phyloP scores from a whole-genome alignment of 2,797 vertebrate genomes.

The Melanotaenia pygmaea region DNA sequence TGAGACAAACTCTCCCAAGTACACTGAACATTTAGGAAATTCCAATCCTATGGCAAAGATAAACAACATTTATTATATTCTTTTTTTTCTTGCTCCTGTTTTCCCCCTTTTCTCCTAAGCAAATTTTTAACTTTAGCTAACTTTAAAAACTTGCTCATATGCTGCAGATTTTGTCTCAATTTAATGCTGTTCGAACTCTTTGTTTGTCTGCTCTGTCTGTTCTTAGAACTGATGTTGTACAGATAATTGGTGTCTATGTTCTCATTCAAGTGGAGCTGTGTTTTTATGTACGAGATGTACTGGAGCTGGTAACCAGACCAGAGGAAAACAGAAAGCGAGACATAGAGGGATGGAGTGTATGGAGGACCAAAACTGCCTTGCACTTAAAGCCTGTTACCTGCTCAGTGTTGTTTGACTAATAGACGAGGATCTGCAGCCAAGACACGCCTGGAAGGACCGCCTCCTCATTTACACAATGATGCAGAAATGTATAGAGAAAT shows the following conservation, averaged over 20 bases:
- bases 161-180: neutral
- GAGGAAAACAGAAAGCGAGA: slow-evolving; percentile 54
- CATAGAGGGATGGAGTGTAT: slow-evolving; percentile 42
- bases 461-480: no score
- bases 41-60: neutral
- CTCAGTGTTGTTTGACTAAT: no score
- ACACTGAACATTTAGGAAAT: neutral
- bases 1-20: neutral
- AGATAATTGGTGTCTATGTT: slow-evolving; percentile 32
- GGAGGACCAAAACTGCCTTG: no score
- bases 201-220: slow-evolving; percentile 10
- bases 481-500: no score
- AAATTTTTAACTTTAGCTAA: neutral
- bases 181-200: neutral
- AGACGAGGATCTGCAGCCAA: no score
- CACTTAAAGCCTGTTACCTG: no score
- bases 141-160: neutral
- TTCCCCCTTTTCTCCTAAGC: neutral
- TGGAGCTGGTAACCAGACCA: slow-evolving; percentile 60
- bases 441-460: no score
- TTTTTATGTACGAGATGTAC: slow-evolving; percentile 76
- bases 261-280: slow-evolving; percentile 49
- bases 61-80: neutral
- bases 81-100: neutral
- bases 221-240: slow-evolving; percentile 55